Percentiles rank a stretch among this genome's conserved stretches.
Conservation (phyloP, 1,140 invertebrate species). For the Meloidogyne floridensis region DNA sequence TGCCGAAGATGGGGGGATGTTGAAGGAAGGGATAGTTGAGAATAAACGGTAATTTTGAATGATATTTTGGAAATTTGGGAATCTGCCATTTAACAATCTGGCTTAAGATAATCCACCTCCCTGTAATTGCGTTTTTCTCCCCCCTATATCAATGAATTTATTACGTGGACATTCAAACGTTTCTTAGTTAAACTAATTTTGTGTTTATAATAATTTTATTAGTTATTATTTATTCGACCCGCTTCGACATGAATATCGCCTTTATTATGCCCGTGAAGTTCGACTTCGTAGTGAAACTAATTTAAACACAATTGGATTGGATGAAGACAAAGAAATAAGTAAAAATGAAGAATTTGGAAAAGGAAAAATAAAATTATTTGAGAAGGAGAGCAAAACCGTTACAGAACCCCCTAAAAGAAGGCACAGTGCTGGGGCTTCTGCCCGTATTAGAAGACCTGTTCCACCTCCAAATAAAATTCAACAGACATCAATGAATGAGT, state of each 20-base stretch:
- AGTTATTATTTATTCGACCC: constrained; percentile 14
- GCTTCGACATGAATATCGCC: neutral
- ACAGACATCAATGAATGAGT: neutral
- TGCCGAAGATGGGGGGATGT: neutral
- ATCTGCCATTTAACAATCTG: too few relatives aligned
- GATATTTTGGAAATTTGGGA: too few relatives aligned
- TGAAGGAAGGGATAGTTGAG: neutral
- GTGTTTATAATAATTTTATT: neutral
- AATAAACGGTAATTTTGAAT: neutral
- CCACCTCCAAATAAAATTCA: neutral
- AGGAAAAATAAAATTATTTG: neutral
- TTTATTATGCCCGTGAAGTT: constrained; percentile 11
- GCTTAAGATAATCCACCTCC: too few relatives aligned
- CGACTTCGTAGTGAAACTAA: constrained; percentile 10
- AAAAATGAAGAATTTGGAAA: neutral
- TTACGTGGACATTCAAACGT: neutral
- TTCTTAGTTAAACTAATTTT: neutral
- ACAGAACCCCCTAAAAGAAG: neutral
- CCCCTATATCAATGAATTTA: too few relatives aligned
- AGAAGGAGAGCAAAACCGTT: neutral
- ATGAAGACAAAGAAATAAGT: neutral
- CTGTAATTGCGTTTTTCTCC: too few relatives aligned
- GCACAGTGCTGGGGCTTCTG: neutral
- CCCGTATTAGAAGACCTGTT: neutral
- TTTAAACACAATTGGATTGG: neutral